Percentiles rank a stretch among this genome's conserved stretches.
Evolutionary conservation across 2,888 invertebrate genomes (phyloP).

Genomic region (Bombyx huttoni): DNA sequence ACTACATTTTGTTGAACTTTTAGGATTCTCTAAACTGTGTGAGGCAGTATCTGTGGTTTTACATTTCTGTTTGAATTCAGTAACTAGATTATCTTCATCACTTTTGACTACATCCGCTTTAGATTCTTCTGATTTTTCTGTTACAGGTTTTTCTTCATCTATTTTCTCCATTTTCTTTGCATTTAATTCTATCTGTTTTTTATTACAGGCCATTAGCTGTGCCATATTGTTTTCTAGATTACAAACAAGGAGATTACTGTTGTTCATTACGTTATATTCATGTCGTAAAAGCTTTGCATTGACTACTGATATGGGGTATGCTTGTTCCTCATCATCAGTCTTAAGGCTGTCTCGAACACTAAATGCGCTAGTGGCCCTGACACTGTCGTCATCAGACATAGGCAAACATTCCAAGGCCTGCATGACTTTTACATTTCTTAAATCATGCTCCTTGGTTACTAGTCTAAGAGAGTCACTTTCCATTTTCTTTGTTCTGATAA

Average conservation of each 20-base stretch:
- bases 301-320: constrained; percentile 56
- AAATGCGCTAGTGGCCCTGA: constrained; percentile 62
- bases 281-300: constrained; percentile 59
- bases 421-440: constrained; percentile 45
- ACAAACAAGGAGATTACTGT: constrained; percentile 62
- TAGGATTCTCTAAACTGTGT: constrained; percentile 57
- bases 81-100: constrained; percentile 19
- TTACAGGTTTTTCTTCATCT: constrained; percentile 28
- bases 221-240: constrained; percentile 67
- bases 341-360: constrained; percentile 64
- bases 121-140: constrained; percentile 11
- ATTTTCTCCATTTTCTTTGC: constrained; percentile 59
- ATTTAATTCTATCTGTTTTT: constrained; percentile 36
- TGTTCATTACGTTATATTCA: constrained; percentile 62
- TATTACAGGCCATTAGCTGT: constrained; percentile 48
- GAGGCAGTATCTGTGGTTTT: constrained; percentile 57
- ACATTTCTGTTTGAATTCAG: constrained; percentile 35
- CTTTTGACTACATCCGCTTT: constrained; percentile 13
- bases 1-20: no score
- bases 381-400: constrained; percentile 65
- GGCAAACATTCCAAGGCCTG: constrained; percentile 58
- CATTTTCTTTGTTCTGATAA: constrained; percentile 27
- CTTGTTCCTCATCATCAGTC: constrained; percentile 64
- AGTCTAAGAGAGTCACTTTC: constrained; percentile 32
- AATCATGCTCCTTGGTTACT: constrained; percentile 48